Base-by-base conservation (phyloP, 2,113 vertebrate species). In the Esox niger region DNA sequence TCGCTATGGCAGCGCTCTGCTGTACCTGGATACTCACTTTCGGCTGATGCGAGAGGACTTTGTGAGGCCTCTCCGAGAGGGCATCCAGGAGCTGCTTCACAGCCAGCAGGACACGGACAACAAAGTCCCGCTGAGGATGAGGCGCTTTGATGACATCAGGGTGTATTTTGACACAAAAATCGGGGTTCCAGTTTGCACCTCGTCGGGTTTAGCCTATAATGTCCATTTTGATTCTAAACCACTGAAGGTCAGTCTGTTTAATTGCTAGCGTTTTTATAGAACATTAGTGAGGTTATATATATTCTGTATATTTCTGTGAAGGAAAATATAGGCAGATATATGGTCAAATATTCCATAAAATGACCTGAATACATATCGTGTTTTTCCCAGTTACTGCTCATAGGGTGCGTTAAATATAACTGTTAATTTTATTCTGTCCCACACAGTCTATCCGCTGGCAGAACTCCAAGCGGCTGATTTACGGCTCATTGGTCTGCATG, bases 21-120 rank as follows among this genome's bases (percentile, higher is more conserved):
- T 94, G 78, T 99, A 97, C 82, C 90, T 98, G 32, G 97, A 98
- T 71, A 98, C 95, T 0, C 95, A 97, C 79, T 98, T 98, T 78
- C 89, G 94, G n/a, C 94, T 98, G 69, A 84, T 99, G 70, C 87
- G 96, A 80, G 96, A 98, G 83, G 96, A 98, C 80, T 98, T 97
- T 82, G 91, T 99, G 33, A 87, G 94, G 65, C 95, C 94, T 2
- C 88, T 99, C 20, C 92, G 95, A 15, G 95, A 97, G 64, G 95
- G 96, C 6, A 93, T 99, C 81, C 81, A 86, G 62, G 84, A 95
- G 13, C 70, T 98, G 63, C 87, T 95, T n/a, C 82, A 76, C 58
- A 88, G 69, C 69, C 87, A 93, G 49, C 68, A 38, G 33, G 65
- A 85, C 13, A 47, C 31, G n/a, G 76, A 73, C 4, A n/a, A 32